These are phyloP conservation scores for Heterochromis multidens DNA, from an alignment of 2,113 vertebrate genomes.

Conservation along the genomic window DNA sequence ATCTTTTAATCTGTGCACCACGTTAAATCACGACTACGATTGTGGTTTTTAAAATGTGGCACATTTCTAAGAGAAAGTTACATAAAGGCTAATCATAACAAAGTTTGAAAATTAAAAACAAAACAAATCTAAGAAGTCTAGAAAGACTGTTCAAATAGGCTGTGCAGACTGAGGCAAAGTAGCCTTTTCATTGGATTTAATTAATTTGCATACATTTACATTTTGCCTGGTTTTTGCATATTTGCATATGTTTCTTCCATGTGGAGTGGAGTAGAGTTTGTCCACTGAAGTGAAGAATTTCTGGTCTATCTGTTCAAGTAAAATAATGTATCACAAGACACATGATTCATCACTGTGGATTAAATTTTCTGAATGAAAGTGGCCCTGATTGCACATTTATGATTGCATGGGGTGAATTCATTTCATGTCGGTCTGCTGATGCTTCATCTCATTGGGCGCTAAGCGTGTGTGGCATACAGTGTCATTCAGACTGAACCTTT, in stretches of 20 bases:
- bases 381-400: conserved; percentile 7
- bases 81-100: not conserved
- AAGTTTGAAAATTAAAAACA: not conserved
- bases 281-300: not conserved
- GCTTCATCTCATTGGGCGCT: not conserved
- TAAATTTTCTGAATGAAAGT: conserved; percentile 1
- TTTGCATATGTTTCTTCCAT: conserved; percentile 27
- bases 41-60: not conserved
- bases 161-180: conserved; percentile 9
- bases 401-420: not conserved
- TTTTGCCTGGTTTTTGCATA: conserved; percentile 14
- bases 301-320: not conserved
- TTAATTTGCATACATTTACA: conserved; percentile 53
- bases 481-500: conserved; percentile 41
- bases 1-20: not conserved
- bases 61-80: not conserved
- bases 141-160: not conserved
- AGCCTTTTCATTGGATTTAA: conserved; percentile 11
- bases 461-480: not conserved
- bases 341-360: not conserved
- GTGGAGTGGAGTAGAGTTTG: not conserved
- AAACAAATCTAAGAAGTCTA: not conserved
- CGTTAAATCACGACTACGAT: not conserved
- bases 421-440: conserved; percentile 22
- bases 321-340: not conserved